Evolutionary conservation across 1,140 invertebrate species (phyloP).

Genomic region (Trichogramma pretiosum): DNA sequence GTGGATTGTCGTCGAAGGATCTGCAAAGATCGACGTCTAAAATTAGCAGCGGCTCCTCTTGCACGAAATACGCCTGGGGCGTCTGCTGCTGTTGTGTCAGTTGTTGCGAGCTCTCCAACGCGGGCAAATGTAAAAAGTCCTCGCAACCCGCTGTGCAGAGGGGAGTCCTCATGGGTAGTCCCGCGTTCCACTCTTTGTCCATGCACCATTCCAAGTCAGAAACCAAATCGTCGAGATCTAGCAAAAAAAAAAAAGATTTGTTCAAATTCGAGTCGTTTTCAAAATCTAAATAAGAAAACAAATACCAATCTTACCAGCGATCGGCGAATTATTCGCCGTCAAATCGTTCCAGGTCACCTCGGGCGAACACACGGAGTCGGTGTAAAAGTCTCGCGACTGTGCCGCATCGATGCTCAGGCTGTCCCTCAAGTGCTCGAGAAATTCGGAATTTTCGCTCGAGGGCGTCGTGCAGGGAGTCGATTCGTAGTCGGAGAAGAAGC

Average conservation of each 20-base stretch:
- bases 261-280: background rate
- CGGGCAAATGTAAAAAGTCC: slow-evolving; percentile 38
- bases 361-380: slow-evolving; percentile 32
- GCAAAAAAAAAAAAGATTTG: background rate
- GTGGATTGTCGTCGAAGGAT: slow-evolving; percentile 31
- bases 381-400: slow-evolving; percentile 35
- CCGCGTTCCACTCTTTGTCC: slow-evolving; percentile 34
- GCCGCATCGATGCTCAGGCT: slow-evolving; percentile 9
- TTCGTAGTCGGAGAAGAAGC: slow-evolving; percentile 30
- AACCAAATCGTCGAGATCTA: slow-evolving; percentile 33
- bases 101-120: slow-evolving; percentile 30
- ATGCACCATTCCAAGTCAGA: slow-evolving; percentile 41
- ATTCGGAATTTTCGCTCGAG: slow-evolving; percentile 27
- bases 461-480: slow-evolving; percentile 29
- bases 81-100: background rate
- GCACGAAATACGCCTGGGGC: slow-evolving; percentile 18
- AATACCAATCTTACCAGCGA: slow-evolving; percentile 21
- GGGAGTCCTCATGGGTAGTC: slow-evolving; percentile 41
- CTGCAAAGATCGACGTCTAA: slow-evolving; percentile 42
- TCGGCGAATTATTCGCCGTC: slow-evolving; percentile 24
- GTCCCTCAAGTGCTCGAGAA: slow-evolving; percentile 22
- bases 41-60: slow-evolving; percentile 38
- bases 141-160: slow-evolving; percentile 43
- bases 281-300: background rate
- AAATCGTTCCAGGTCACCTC: slow-evolving; percentile 38